A percentile compares a stretch with the other conserved stretches of the same genome.
These are phyloP conservation scores for Actinostola sp. DNA, from an alignment of 92 coral and sea anemone species.

Conservation along the genomic window DNA sequence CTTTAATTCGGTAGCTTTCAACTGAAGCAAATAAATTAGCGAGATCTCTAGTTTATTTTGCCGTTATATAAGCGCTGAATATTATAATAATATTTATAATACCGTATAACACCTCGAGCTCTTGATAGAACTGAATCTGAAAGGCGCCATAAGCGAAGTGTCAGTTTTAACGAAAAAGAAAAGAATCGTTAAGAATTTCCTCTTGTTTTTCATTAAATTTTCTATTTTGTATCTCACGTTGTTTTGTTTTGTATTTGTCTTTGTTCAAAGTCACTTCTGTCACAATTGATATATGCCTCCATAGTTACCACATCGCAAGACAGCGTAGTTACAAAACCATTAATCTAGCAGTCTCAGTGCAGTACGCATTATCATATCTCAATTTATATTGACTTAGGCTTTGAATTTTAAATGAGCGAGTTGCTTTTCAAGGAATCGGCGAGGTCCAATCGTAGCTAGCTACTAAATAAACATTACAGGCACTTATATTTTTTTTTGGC, in stretches of 20 bases:
- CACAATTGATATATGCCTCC: neutral
- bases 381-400: conserved; percentile 28
- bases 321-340: conserved; percentile 20
- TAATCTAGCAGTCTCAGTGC: conserved; percentile 18
- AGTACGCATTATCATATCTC: conserved; percentile 22
- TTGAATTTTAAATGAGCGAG: conserved; percentile 32
- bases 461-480: conserved; percentile 16
- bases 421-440: conserved; percentile 10
- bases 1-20: too few relatives aligned
- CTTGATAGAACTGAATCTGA: too few relatives aligned
- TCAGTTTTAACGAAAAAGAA: too few relatives aligned
- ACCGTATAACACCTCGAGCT: too few relatives aligned
- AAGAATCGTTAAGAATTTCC: too few relatives aligned
- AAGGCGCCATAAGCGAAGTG: too few relatives aligned
- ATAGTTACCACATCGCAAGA: conserved; percentile 11
- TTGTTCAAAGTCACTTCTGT: neutral
- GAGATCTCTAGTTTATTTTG: too few relatives aligned
- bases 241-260: neutral
- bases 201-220: neutral
- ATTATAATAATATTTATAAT: too few relatives aligned
- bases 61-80: too few relatives aligned
- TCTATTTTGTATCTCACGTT: neutral
- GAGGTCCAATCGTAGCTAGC: conserved; percentile 19
- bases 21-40: too few relatives aligned
- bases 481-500: conserved; percentile 11